Evolutionary conservation across 2,888 invertebrate genomes (phyloP), one percentile per base, ranked within the genome.

Genomic region (Abrostola tripartita): DNA sequence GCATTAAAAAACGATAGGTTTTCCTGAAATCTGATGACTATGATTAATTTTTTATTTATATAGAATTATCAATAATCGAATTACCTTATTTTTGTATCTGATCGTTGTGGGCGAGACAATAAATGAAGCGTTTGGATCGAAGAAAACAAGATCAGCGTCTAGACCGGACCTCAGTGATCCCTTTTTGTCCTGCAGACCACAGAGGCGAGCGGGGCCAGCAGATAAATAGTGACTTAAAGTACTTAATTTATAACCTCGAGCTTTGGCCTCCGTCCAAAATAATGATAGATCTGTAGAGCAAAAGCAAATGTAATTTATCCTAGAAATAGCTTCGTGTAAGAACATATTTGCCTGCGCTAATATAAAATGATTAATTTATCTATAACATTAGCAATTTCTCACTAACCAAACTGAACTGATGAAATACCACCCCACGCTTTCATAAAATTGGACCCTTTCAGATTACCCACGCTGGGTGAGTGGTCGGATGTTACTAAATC

Each of bases 381-480:
- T 41, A 24, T 10, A 52, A 5, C 35, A 41, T 9, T 5, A 0
- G 1, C 36, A n/a, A n/a, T n/a, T n/a, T n/a, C n/a, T n/a, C n/a
- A 65, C 81, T 79, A 85, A 95, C 96, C 96, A 83, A 96, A 96
- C 83, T 97, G 97, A 54, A 96, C 81, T 0, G 96, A 96, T 0
- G 96, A 95, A 61, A 97, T 95, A 67, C 97, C 97, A 40, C 96
- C 96, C 96, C 96, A 96, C 36, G 96, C 96, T 63, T 93, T 91
- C 73, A 96, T 80, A 79, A 97, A 97, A 81, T 96, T 91, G 7
- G 95, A 92, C 41, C 93, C 89, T 81, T 96, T 96, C 8, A 95
- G 89, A 12, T 95, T 94, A 0, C 95, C 92, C 9, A 95, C 95
- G 55, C 96, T 96, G 0, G 96, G 96, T 0, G 96, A 96, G 82